These are phyloP conservation scores for Malacosoma neustria DNA, from an alignment of 2,888 invertebrate genomes.

Conservation along the genomic window DNA sequence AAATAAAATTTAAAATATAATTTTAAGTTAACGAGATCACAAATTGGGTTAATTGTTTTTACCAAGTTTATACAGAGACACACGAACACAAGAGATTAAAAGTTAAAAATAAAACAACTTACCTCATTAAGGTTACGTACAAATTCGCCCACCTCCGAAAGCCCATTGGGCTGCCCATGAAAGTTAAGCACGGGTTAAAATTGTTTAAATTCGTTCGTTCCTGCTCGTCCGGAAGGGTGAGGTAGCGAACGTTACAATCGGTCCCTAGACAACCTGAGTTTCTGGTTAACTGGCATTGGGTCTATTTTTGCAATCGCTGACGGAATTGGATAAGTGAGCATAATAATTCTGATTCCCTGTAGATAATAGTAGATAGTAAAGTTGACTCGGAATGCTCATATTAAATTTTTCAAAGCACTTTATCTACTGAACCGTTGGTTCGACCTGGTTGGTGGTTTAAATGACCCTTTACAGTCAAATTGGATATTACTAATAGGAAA, in stretches of 20 bases:
- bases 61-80: too few relatives aligned
- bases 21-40: too few relatives aligned
- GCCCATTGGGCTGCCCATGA: conserved; percentile 23
- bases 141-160: conserved; percentile 29
- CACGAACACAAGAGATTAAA: conserved; percentile 3
- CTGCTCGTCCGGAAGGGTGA: conserved; percentile 32
- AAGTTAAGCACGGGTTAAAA: conserved; percentile 61
- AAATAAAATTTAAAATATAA: too few relatives aligned
- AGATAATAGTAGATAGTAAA: too few relatives aligned
- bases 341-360: background rate
- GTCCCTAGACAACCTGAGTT: conserved; percentile 51
- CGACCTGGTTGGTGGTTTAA: too few relatives aligned
- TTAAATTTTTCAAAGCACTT: too few relatives aligned
- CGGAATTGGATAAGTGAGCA: conserved; percentile 30
- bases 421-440: too few relatives aligned
- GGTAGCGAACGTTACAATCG: conserved; percentile 53
- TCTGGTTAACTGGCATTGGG: conserved; percentile 44
- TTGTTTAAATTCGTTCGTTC: conserved; percentile 67
- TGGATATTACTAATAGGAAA: too few relatives aligned
- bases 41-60: too few relatives aligned
- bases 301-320: conserved; percentile 28
- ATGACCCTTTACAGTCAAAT: too few relatives aligned
- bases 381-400: too few relatives aligned
- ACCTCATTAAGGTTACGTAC: conserved; percentile 33
- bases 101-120: conserved; percentile 30